Conservation (phyloP, 2,888 invertebrate species). For the Habroteleia sp. region DNA sequence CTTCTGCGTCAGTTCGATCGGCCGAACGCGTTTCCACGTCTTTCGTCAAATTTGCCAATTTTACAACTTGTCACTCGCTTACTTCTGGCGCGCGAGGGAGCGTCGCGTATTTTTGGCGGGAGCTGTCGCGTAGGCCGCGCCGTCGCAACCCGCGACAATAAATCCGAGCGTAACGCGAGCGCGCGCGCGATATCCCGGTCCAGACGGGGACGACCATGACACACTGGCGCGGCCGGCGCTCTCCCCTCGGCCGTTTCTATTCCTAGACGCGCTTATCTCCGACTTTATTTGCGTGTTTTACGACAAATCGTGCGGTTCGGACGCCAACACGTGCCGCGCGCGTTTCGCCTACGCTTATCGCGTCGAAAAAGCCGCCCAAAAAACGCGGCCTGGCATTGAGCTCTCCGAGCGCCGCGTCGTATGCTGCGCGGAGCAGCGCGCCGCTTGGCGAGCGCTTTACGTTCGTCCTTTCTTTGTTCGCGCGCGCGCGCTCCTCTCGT, state of each 20-base stretch:
- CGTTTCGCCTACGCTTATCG: constrained; percentile 7
- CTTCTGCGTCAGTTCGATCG: constrained; percentile 21
- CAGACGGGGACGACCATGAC: constrained; percentile 58
- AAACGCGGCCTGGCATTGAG: constrained; percentile 56
- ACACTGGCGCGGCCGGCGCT: constrained; percentile 49
- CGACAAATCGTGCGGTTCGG: constrained; percentile 30
- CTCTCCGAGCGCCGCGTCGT: constrained; percentile 38
- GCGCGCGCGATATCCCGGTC: constrained; percentile 41
- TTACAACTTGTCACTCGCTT: constrained; percentile 37
- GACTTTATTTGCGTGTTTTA: constrained; percentile 34
- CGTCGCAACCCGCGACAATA: constrained; percentile 18
- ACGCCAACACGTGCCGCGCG: constrained; percentile 10
- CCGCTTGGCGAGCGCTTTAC: constrained; percentile 15
- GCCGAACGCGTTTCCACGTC: constrained; percentile 19
- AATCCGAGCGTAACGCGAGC: constrained; percentile 15
- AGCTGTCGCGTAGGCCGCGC: constrained; percentile 2
- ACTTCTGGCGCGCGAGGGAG: constrained; percentile 36
- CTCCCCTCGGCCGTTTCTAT: constrained; percentile 56
- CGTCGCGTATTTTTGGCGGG: constrained; percentile 25
- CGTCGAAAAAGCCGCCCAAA: constrained; percentile 25
- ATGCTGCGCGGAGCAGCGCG: constrained; percentile 13
- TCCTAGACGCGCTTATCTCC: constrained; percentile 41
- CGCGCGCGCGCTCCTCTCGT: not conserved
- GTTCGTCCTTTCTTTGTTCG: constrained; percentile 45
- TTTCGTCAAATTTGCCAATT: constrained; percentile 49